Base-by-base conservation (phyloP, 1,140 invertebrate genomes). In the Papilio glaucus region DNA sequence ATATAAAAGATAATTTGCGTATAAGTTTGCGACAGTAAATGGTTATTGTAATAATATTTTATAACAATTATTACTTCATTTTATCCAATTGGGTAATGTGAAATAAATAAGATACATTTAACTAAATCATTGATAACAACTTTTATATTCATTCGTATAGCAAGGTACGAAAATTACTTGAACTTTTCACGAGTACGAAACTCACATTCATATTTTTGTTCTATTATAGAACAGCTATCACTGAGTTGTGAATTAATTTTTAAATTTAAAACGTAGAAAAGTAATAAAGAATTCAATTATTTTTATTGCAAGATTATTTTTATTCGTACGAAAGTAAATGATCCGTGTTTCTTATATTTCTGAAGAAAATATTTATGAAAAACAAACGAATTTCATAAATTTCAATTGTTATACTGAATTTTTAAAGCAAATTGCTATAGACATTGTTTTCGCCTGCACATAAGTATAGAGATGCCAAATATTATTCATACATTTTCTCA, bases 231-330 rank as follows among this genome's bases (percentile, higher is more conserved):
- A 18, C 6, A 63, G n/a, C n/a, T n/a, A n/a, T n/a, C n/a, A n/a
- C n/a, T n/a, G n/a, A 63, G 29, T 63, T 63, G 33, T 38, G 13
- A 37, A 63, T 3, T n/a, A 41, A 41, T 38, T 65, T 18, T 65
- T 65, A 65, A 37, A 65, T 39, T 65, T 15, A 63, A 37, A 37
- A 8, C 13, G 37, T 18, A 37, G 7, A 24, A 65, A 38, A 65
- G 37, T 65, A 2, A 65, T 39, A 65, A 21, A 12, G 18, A 41
- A 38, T 39, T 10, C 15, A 12, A 21, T 65, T 65, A 65, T 65
- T 65, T 65, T 65, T 37, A 38, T 29, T 63, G n/a, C 29, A 33
- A 18, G 45, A 39, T 65, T 65, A 65, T 65, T 65, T 65, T 65
- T 37, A 38, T 33, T 65, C 37, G 37, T n/a, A 39, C 39, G n/a